phyloP scores from a whole-genome alignment of 1,140 invertebrate species.

The Drosophila sturtevanti region DNA sequence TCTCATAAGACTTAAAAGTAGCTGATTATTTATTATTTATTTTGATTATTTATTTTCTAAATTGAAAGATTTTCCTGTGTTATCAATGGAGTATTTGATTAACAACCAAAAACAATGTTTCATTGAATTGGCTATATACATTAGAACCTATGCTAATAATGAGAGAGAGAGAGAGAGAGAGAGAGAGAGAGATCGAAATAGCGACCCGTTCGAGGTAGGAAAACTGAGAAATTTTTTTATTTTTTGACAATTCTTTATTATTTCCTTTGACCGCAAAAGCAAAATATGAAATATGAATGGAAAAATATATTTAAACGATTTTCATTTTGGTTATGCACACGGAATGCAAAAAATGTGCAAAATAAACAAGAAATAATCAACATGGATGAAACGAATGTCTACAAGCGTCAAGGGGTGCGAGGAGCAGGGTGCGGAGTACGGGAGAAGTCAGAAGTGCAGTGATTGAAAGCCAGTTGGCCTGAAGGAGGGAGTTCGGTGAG shows the following conservation, averaged over 20 bases:
- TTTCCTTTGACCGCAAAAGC: neutral
- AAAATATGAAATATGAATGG: neutral
- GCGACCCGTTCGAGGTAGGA: neutral
- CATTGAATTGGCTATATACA: neutral
- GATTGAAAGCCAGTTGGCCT: conserved; percentile 4
- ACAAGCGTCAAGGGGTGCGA: neutral
- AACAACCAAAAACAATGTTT: neutral
- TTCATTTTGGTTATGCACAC: conserved; percentile 1
- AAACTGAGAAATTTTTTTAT: neutral
- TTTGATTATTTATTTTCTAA: neutral
- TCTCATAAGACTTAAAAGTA: too few species aligned
- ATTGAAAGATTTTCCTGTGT: neutral
- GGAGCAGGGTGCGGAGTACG: neutral
- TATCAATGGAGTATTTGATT: neutral
- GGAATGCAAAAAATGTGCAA: conserved; percentile 3
- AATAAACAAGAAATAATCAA: conserved; percentile 7
- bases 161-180: neutral
- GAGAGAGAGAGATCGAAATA: neutral
- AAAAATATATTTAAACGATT: neutral
- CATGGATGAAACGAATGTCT: neutral
- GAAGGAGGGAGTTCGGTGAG: neutral
- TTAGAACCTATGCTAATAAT: neutral
- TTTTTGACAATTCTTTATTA: neutral
- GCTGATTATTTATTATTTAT: too few species aligned
- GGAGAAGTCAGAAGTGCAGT: neutral